Percentiles rank a stretch among this genome's conserved stretches.
Evolutionary conservation across 2,888 invertebrate genomes (phyloP).

Genomic region (Octodonta nipae): DNA sequence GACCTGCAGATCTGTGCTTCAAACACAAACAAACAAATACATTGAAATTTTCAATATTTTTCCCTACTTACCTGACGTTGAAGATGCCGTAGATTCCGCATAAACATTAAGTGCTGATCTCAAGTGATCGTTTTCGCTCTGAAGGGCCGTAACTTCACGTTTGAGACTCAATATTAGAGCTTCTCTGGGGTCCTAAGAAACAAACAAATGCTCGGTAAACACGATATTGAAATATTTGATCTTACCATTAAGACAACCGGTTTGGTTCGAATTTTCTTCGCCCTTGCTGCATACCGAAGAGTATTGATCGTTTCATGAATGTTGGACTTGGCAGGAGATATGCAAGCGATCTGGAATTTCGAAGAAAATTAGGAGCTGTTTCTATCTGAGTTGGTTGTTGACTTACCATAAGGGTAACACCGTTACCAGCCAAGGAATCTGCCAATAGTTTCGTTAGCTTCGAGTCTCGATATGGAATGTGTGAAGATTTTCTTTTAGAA

Average conservation of each 20-base stretch:
- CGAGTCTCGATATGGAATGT: conserved; percentile 89
- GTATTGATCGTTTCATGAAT: conserved; percentile 81
- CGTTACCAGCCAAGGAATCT: conserved; percentile 86
- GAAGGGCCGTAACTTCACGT: conserved; percentile 70
- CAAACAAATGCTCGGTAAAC: not conserved
- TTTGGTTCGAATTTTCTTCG: conserved; percentile 84
- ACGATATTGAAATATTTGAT: not conserved
- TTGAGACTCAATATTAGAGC: conserved; percentile 79
- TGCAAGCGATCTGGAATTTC: conserved; percentile 71
- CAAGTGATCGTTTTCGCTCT: conserved; percentile 79
- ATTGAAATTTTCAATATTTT: too few species aligned
- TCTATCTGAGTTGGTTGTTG: not conserved
- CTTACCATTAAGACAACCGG: conserved; percentile 86
- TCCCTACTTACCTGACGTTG: conserved; percentile 9
- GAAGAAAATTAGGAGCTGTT: not conserved
- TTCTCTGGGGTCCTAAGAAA: conserved; percentile 71
- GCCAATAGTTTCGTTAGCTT: conserved; percentile 85
- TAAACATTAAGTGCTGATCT: conserved; percentile 59
- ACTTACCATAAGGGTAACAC: conserved; percentile 82
- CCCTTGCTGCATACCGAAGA: conserved; percentile 78
- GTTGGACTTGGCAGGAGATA: conserved; percentile 79
- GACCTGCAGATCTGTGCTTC: too few species aligned
- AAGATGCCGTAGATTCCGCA: conserved; percentile 35
- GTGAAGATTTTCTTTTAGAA: conserved; percentile 60
- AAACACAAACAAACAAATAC: too few species aligned